These are phyloP conservation scores for Drosophila kikkawai DNA, from an alignment of 1,140 invertebrate genomes.

Conservation along the genomic window DNA sequence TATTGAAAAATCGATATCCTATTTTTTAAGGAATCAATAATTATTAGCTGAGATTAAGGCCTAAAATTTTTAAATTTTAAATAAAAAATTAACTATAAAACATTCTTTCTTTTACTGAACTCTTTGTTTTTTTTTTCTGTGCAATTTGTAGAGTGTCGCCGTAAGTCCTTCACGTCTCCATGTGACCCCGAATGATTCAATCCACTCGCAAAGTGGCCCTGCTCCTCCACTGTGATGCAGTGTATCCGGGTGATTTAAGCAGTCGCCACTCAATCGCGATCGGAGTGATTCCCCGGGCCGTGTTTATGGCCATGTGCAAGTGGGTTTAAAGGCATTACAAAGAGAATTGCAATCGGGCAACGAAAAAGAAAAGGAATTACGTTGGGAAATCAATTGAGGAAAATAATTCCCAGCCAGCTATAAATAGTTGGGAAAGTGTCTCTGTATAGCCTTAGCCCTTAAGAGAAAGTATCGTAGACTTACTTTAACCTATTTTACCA, in stretches of 20 bases:
- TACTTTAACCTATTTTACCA: background rate
- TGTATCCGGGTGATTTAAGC: constrained; percentile 32
- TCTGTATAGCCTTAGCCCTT: background rate
- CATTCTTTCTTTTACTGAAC: too few relatives aligned
- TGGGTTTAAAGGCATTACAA: background rate
- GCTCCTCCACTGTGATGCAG: constrained; percentile 1
- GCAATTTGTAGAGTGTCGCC: constrained; percentile 2
- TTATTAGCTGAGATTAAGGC: background rate
- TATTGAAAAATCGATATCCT: too few relatives aligned
- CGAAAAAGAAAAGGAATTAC: background rate
- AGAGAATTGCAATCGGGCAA: constrained; percentile 17
- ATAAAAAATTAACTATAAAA: accelerated
- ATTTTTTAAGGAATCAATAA: background rate
- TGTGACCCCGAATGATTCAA: constrained; percentile 35
- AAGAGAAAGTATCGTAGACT: too few relatives aligned
- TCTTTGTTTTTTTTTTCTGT: background rate
- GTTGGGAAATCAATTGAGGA: constrained; percentile 10
- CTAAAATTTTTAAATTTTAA: background rate
- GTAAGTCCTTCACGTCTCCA: constrained; percentile 36
- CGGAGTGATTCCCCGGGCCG: constrained; percentile 16
- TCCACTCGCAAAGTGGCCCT: constrained; percentile 37
- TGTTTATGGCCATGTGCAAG: constrained; percentile 24
- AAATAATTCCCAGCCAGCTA: background rate
- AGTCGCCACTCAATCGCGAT: constrained; percentile 24
- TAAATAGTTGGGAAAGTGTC: background rate